Percentiles rank a stretch among this genome's conserved stretches.
Conservation (phyloP, 53 echinoderm and acorn worm genomes). For the Echinarachnius parma region DNA sequence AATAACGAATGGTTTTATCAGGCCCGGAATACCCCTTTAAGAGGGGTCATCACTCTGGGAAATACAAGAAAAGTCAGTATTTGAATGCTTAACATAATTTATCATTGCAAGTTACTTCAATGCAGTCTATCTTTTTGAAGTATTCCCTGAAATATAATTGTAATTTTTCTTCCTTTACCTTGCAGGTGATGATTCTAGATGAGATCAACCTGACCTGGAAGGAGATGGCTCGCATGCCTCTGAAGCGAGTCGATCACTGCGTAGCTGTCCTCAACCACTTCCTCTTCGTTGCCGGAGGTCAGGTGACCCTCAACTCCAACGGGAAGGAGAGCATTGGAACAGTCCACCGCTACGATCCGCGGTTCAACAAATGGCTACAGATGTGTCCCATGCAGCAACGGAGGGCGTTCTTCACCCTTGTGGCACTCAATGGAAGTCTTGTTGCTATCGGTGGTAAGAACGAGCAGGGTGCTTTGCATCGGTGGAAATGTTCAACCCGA, state of each 20-base stretch:
- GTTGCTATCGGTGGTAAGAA: constrained; percentile 92
- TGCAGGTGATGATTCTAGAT: constrained; percentile 74
- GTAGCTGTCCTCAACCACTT: constrained; percentile 85
- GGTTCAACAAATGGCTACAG: constrained; percentile 95
- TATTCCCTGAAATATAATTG: too few relatives aligned
- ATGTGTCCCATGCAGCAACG: constrained; percentile 99
- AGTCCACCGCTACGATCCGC: constrained; percentile 89
- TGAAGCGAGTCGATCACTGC: constrained; percentile 85
- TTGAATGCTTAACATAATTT: too few relatives aligned
- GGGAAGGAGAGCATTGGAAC: constrained; percentile 98
- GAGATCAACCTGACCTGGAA: constrained; percentile 69
- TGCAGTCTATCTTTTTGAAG: too few relatives aligned
- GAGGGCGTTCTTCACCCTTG: constrained; percentile 84
- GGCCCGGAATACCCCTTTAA: too few relatives aligned
- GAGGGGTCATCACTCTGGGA: too few relatives aligned
- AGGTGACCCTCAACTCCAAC: constrained; percentile 89
- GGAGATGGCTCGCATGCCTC: constrained; percentile 75
- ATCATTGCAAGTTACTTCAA: too few relatives aligned
- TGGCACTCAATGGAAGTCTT: constrained; percentile 58
- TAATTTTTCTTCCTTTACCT: too few relatives aligned
- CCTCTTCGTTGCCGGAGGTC: constrained; percentile 92
- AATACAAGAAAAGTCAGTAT: too few relatives aligned
- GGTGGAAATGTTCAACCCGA: constrained; percentile 77
- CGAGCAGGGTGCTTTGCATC: constrained; percentile 94
- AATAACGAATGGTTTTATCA: too few relatives aligned